These are phyloP conservation scores for Heliconius hortense DNA, from an alignment of 2,888 invertebrate genomes.

Conservation along the genomic window DNA sequence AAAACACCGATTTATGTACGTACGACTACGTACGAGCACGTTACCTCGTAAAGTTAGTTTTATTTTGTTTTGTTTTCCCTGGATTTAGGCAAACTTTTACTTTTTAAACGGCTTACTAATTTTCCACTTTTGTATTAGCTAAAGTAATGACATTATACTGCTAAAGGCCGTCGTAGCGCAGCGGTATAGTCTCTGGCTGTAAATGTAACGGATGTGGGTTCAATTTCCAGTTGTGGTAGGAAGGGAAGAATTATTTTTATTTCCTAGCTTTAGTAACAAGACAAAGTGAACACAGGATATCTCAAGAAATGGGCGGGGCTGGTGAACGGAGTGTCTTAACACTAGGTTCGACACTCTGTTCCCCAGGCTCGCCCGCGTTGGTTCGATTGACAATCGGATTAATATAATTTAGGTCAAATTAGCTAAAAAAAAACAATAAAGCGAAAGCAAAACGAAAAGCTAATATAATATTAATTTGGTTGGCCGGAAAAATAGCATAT, in stretches of 20 bases:
- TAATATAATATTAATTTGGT: no score
- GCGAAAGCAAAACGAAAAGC: no score
- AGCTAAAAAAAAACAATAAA: no score
- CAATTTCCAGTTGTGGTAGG: neutral
- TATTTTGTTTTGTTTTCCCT: slow-evolving; percentile 16
- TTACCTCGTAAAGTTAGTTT: slow-evolving; percentile 21
- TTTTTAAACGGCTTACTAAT: slow-evolving; percentile 16
- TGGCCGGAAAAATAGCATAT: no score
- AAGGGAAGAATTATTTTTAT: neutral
- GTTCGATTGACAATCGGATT: no score
- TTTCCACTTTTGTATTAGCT: neutral
- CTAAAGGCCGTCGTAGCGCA: neutral
- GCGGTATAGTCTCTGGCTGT: neutral
- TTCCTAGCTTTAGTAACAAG: neutral
- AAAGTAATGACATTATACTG: neutral
- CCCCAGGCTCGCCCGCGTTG: no score
- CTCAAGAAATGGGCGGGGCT: no score
- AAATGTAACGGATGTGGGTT: neutral
- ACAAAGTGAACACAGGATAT: neutral
- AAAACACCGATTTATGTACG: slow-evolving; percentile 18
- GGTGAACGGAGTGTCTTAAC: no score
- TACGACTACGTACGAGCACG: neutral
- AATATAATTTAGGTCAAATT: no score
- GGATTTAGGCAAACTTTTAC: slow-evolving; percentile 20
- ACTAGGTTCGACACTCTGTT: no score